These are phyloP conservation scores for Thunnus albacares DNA, from an alignment of 2,797 vertebrate species.

Conservation along the genomic window DNA sequence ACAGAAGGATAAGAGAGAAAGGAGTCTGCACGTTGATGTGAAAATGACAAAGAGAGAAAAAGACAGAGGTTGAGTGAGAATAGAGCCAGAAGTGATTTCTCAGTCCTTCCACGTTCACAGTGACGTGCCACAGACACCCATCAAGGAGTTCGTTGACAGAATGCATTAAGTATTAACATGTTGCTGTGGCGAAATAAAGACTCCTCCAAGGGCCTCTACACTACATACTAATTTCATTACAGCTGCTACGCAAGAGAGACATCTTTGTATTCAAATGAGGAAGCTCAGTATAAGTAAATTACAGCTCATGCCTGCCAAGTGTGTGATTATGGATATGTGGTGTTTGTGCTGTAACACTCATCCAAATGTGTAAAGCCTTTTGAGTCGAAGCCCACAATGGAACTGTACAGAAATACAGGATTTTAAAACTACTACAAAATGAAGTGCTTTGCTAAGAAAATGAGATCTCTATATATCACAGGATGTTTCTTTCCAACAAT, in stretches of 20 bases:
- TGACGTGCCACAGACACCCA: constrained; percentile 55
- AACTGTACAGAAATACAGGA: constrained; percentile 1
- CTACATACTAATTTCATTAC: constrained; percentile 81
- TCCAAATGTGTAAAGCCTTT: constrained; percentile 51
- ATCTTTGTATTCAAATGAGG: constrained; percentile 83
- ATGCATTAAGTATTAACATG: constrained; percentile 76
- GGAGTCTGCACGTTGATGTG: constrained; percentile 11
- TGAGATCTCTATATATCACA: constrained; percentile 2
- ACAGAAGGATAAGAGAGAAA: constrained; percentile 19
- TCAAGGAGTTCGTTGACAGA: constrained; percentile 62
- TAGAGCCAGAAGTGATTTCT: constrained; percentile 14
- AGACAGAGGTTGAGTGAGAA: not conserved
- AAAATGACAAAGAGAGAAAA: constrained; percentile 17
- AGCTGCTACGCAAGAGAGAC: constrained; percentile 75
- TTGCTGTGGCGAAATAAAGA: constrained; percentile 60
- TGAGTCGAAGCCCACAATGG: constrained; percentile 37
- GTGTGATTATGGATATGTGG: constrained; percentile 69
- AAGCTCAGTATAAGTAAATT: constrained; percentile 75
- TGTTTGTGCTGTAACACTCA: constrained; percentile 63
- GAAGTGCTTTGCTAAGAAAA: constrained; percentile 14
- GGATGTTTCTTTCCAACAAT: not conserved
- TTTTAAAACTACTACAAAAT: constrained; percentile 20
- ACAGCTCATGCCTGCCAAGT: constrained; percentile 69
- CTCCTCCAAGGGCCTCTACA: constrained; percentile 62
- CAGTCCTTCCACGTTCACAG: constrained; percentile 54